Percentiles rank a stretch among this genome's conserved stretches.
Conservation (phyloP, 1,140 invertebrate species). For the Drosophila tsacasi region DNA sequence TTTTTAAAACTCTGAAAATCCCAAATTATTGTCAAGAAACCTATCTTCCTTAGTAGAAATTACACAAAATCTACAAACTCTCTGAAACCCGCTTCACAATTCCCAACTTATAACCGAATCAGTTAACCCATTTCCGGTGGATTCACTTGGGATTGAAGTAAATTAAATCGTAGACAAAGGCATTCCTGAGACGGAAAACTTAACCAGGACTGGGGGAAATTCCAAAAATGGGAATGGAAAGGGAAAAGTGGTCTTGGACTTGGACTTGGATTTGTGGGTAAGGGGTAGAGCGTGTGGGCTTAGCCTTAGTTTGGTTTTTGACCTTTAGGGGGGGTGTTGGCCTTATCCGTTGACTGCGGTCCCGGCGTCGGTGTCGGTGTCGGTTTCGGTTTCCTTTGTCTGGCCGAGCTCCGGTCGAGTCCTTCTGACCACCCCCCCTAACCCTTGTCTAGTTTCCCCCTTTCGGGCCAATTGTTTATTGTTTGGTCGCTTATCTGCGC, state of each 20-base stretch:
- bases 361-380: not conserved
- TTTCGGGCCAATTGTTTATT: slow-evolving; percentile 37
- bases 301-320: slow-evolving; percentile 37
- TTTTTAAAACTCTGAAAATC: no score
- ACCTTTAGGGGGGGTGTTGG: slow-evolving; percentile 43
- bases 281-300: not conserved
- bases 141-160: not conserved
- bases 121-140: slow-evolving; percentile 8
- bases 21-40: not conserved
- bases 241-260: not conserved
- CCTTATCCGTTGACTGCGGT: no score
- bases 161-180: slow-evolving; percentile 27
- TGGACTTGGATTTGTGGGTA: not conserved
- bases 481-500: slow-evolving; percentile 58
- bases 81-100: not conserved
- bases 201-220: slow-evolving; percentile 5
- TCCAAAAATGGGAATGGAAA: slow-evolving; percentile 1
- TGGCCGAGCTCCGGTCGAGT: slow-evolving; percentile 24
- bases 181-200: slow-evolving; percentile 8
- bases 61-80: not conserved
- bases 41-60: not conserved
- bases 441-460: not conserved
- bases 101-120: not conserved
- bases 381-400: slow-evolving; percentile 52
- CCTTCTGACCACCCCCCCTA: not conserved